A percentile compares a stretch with the other conserved stretches of the same genome.
These are phyloP conservation scores for Toxotes jaculatrix DNA, from an alignment of 2,113 vertebrate genomes.

Conservation along the genomic window DNA sequence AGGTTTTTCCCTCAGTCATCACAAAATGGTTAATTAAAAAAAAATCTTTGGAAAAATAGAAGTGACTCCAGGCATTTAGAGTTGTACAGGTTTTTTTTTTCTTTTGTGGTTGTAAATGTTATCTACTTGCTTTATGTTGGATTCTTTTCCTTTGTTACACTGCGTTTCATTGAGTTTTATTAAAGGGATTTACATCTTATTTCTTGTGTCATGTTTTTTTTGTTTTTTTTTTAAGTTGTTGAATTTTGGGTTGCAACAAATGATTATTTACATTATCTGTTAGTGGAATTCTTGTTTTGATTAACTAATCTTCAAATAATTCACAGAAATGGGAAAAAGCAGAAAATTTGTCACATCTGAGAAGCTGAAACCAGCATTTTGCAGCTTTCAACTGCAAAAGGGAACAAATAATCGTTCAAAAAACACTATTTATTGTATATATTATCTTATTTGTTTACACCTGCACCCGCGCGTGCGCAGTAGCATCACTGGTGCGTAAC, in stretches of 20 bases:
- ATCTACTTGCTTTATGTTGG: conserved; percentile 85
- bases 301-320: too few relatives aligned
- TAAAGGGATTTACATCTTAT: conserved; percentile 90
- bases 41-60: conserved; percentile 74
- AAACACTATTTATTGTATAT: too few relatives aligned
- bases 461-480: conserved; percentile 14
- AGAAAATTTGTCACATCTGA: too few relatives aligned
- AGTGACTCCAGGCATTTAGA: conserved; percentile 84
- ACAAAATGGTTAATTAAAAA: conserved; percentile 67
- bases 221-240: too few relatives aligned
- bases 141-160: conserved; percentile 86
- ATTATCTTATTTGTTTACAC: neutral
- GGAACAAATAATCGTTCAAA: too few relatives aligned
- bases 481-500: neutral
- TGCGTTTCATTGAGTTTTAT: conserved; percentile 90
- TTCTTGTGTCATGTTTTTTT: neutral
- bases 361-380: too few relatives aligned
- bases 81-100: conserved; percentile 86
- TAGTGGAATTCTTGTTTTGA: too few relatives aligned
- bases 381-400: too few relatives aligned
- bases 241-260: neutral
- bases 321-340: too few relatives aligned
- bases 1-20: conserved; percentile 59
- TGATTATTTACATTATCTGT: neutral
- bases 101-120: conserved; percentile 93